A percentile compares a stretch with the other conserved stretches of the same genome.
phyloP scores from a whole-genome alignment of 2,113 vertebrate species.

The Serinus canaria region DNA sequence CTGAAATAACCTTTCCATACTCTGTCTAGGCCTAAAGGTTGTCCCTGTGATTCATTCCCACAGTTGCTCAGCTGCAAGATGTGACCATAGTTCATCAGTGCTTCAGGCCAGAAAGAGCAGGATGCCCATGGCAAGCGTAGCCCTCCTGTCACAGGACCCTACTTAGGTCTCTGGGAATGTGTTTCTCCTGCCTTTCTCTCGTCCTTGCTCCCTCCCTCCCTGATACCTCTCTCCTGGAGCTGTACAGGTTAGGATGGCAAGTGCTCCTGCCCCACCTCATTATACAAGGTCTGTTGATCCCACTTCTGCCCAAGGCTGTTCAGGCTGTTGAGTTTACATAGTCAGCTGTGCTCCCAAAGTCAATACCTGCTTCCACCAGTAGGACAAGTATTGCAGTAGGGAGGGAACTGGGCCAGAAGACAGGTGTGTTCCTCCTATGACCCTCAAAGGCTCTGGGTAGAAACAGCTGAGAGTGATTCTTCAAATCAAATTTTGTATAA shows the following conservation, averaged over 20 bases:
- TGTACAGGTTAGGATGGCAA: background rate
- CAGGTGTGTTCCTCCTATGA: accelerated
- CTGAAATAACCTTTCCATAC: background rate
- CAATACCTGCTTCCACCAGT: background rate
- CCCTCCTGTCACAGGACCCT: background rate
- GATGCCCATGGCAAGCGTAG: background rate
- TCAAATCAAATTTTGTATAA: background rate
- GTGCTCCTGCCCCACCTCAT: background rate
- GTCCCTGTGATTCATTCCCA: background rate
- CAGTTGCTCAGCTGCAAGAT: accelerated
- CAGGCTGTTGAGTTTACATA: background rate
- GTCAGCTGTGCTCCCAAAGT: accelerated
- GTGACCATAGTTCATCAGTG: accelerated
- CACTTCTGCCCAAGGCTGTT: background rate
- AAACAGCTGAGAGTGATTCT: background rate
- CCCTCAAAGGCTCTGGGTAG: background rate
- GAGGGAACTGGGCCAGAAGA: background rate
- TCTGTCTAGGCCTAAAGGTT: background rate
- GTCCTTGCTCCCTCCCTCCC: background rate
- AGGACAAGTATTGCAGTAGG: background rate
- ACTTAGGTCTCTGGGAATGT: background rate
- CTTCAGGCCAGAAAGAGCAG: background rate
- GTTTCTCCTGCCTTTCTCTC: background rate
- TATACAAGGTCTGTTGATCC: background rate
- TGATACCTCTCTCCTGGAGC: background rate